phyloP scores from a whole-genome alignment of 1,140 invertebrate species.

The fruit fly (Drosophila melanogaster) region DNA sequence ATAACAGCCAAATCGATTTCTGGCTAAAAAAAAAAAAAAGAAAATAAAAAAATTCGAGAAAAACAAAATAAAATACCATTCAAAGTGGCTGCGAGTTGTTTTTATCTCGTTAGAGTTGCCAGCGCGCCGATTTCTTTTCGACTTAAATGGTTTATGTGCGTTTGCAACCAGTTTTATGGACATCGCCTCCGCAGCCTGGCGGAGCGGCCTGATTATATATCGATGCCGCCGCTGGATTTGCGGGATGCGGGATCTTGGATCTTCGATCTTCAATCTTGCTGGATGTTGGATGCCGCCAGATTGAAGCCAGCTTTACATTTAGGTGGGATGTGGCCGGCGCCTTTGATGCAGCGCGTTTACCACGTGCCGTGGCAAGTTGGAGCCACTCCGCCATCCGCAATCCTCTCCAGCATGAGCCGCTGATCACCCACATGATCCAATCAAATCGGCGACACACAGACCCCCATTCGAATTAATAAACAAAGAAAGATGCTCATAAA shows the following conservation, averaged over 20 bases:
- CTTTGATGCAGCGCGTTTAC: conserved; percentile 80
- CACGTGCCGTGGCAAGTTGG: conserved; percentile 66
- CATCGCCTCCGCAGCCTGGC: conserved; percentile 58
- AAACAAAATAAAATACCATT: conserved; percentile 56
- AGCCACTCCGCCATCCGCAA: not conserved
- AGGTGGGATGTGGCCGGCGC: conserved; percentile 77
- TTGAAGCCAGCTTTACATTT: conserved; percentile 32
- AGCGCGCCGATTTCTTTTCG: conserved; percentile 76
- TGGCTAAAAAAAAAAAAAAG: conserved; percentile 47
- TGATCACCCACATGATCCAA: conserved; percentile 64
- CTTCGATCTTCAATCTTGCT: conserved; percentile 2
- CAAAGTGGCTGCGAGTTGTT: conserved; percentile 61
- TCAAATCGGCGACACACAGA: conserved; percentile 66
- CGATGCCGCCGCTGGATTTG: conserved; percentile 34
- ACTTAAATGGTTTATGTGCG: conserved; percentile 82
- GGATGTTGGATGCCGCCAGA: conserved; percentile 3
- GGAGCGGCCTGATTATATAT: conserved; percentile 54
- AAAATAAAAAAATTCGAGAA: not conserved
- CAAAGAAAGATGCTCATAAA: conserved; percentile 72
- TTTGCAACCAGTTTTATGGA: conserved; percentile 78
- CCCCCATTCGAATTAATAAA: conserved; percentile 81
- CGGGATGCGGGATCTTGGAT: conserved; percentile 5
- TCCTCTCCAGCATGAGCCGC: not conserved
- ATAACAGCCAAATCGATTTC: conserved; percentile 64
- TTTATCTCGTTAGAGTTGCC: conserved; percentile 71